Conservation (phyloP, 2,888 invertebrate genomes). For the Scaptodrosophila latifasciaeformis region DNA sequence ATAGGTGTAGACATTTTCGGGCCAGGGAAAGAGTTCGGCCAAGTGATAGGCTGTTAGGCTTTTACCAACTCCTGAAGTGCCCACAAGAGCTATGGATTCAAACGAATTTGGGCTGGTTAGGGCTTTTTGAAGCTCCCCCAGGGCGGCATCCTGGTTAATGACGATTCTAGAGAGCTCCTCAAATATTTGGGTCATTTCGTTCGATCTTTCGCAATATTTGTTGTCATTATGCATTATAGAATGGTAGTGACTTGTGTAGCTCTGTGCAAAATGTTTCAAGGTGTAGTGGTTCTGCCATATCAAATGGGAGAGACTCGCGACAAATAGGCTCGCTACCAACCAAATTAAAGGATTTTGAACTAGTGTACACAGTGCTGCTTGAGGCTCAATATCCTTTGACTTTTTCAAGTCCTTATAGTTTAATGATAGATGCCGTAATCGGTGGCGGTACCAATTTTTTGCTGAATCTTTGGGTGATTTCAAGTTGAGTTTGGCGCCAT, state of each 20-base stretch:
- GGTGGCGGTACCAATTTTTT: constrained; percentile 30
- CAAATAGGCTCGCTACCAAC: background rate
- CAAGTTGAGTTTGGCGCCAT: too few relatives aligned
- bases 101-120: constrained; percentile 45
- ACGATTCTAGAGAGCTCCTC: constrained; percentile 33
- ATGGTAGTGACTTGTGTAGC: constrained; percentile 59
- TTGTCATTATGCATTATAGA: constrained; percentile 60
- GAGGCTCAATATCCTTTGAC: background rate
- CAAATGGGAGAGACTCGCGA: background rate
- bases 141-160: constrained; percentile 50
- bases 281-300: constrained; percentile 13
- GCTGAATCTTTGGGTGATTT: too few relatives aligned
- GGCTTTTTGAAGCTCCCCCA: constrained; percentile 50
- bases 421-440: constrained; percentile 26
- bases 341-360: background rate
- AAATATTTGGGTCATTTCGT: constrained; percentile 42
- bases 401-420: background rate
- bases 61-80: constrained; percentile 71
- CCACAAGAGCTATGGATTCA: constrained; percentile 61
- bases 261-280: constrained; percentile 24
- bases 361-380: background rate
- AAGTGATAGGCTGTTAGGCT: constrained; percentile 58
- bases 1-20: constrained; percentile 61
- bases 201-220: constrained; percentile 59
- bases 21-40: constrained; percentile 66